These are phyloP conservation scores for Lamprologus tigripictilis DNA, from an alignment of 2,113 vertebrate genomes.

Conservation along the genomic window DNA sequence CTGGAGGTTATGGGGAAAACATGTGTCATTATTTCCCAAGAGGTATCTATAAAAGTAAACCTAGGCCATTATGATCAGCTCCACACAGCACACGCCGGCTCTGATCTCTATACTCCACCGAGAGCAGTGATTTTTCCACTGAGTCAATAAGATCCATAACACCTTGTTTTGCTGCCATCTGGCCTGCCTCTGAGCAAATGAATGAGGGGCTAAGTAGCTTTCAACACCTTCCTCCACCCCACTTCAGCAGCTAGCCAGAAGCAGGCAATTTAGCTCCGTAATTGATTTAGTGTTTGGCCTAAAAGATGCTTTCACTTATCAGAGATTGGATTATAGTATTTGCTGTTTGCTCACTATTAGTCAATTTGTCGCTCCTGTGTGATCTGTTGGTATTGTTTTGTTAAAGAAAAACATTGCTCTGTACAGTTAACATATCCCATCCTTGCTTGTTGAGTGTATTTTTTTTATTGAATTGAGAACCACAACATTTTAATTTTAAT, in stretches of 20 bases:
- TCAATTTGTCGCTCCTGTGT: background rate
- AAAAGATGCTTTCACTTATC: conserved; percentile 20
- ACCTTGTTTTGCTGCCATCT: conserved; percentile 52
- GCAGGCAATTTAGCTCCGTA: conserved; percentile 24
- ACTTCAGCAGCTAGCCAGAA: conserved; percentile 24
- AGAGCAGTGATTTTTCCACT: background rate
- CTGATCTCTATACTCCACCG: background rate
- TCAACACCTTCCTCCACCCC: conserved; percentile 29
- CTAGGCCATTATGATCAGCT: background rate
- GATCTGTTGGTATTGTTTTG: background rate
- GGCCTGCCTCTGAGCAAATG: conserved; percentile 30
- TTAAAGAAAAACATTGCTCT: background rate
- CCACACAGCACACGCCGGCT: background rate
- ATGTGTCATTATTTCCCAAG: background rate
- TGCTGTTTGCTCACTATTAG: background rate
- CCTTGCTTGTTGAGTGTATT: background rate
- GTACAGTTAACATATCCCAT: background rate
- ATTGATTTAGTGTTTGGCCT: conserved; percentile 35
- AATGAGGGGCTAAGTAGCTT: conserved; percentile 45
- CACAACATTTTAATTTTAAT: too few species aligned
- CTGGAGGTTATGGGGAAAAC: background rate
- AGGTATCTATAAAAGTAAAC: background rate
- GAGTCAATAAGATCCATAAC: conserved; percentile 50
- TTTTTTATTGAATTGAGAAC: background rate
- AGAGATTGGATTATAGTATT: conserved; percentile 21